phyloP scores from a whole-genome alignment of 1,140 invertebrate species.

The Drosophila nigrodunni region DNA sequence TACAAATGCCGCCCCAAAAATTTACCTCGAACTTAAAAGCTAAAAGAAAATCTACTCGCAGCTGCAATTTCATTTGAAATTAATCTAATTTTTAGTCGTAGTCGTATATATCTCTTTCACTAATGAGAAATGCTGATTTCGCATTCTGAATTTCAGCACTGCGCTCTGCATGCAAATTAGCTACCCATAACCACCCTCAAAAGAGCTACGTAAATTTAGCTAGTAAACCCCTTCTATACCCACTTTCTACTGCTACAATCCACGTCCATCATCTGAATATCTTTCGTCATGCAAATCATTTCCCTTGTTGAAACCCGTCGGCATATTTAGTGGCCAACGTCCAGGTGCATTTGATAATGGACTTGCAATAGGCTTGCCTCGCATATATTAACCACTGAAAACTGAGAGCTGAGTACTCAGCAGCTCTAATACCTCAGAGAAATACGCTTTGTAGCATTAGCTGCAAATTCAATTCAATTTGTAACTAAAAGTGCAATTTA shows the following conservation, averaged over 20 bases:
- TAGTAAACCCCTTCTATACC: no score
- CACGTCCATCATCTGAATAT: slow-evolving; percentile 34
- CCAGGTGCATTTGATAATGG: slow-evolving; percentile 43
- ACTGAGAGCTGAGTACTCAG: neutral
- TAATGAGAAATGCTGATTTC: slow-evolving; percentile 78
- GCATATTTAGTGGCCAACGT: slow-evolving; percentile 22
- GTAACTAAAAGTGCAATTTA: neutral
- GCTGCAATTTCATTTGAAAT: slow-evolving; percentile 73
- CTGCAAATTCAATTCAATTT: slow-evolving; percentile 24
- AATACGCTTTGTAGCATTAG: slow-evolving; percentile 14
- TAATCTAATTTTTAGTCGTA: slow-evolving; percentile 71
- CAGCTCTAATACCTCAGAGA: slow-evolving; percentile 21
- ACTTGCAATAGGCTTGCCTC: slow-evolving; percentile 36
- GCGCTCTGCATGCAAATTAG: slow-evolving; percentile 73
- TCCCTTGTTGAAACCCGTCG: slow-evolving; percentile 10
- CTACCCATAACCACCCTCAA: neutral
- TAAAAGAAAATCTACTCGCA: slow-evolving; percentile 41
- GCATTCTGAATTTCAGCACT: slow-evolving; percentile 38
- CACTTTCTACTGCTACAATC: neutral
- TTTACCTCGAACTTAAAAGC: slow-evolving; percentile 9
- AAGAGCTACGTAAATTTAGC: neutral
- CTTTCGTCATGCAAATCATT: slow-evolving; percentile 49
- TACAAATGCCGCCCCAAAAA: slow-evolving; percentile 50
- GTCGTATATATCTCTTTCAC: slow-evolving; percentile 29
- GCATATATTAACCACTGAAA: slow-evolving; percentile 24